Evolutionary conservation across 2,888 invertebrate genomes (phyloP).

Genomic region (Gastrophysa polygoni): DNA sequence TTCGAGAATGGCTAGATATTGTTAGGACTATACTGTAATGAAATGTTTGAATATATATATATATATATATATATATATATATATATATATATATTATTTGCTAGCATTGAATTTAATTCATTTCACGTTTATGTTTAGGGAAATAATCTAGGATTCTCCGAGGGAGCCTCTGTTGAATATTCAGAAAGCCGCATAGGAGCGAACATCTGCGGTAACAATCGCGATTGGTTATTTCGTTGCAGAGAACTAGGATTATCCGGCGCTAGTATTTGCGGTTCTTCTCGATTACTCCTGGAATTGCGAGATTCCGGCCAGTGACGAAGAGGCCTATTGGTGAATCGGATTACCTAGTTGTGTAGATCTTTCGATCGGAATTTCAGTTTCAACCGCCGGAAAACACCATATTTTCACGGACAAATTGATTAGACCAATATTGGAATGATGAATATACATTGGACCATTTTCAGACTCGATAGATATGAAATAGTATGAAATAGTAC

Average conservation of each 20-base stretch:
- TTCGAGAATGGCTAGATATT: no score
- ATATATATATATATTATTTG: no score
- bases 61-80: no score
- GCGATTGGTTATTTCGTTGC: conserved; percentile 54
- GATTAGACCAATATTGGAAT: no score
- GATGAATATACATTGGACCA: no score
- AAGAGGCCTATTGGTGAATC: conserved; percentile 4
- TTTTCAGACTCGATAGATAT: no score
- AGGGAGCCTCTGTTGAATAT: conserved; percentile 42
- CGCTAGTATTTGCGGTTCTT: conserved; percentile 41
- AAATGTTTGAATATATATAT: no score
- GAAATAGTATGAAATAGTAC: no score
- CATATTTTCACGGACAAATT: not conserved
- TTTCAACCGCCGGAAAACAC: not conserved
- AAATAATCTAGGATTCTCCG: no score
- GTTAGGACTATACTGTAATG: no score
- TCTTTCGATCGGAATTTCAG: not conserved
- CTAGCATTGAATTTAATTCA: no score
- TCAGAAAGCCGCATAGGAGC: conserved; percentile 38
- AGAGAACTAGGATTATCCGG: conserved; percentile 49
- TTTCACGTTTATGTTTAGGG: no score
- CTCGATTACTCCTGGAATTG: conserved; percentile 35
- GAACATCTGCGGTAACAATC: conserved; percentile 54
- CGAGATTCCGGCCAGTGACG: not conserved
- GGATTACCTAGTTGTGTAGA: not conserved